Base-by-base conservation (phyloP, 2,113 vertebrate genomes). In the Orcinus orca region DNA sequence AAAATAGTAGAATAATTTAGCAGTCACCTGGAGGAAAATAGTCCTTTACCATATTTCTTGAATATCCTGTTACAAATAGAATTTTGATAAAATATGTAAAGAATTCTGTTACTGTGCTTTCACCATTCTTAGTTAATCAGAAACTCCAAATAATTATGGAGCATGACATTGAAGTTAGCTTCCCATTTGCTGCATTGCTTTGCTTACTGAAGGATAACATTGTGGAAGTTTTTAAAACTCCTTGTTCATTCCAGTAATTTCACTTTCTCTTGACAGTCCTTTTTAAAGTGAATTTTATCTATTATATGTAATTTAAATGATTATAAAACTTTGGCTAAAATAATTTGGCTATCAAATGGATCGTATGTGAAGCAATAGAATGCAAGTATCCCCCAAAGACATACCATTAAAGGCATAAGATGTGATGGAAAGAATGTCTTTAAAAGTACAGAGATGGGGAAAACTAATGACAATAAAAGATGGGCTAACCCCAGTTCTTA, bases 101-200 rank as follows among this genome's bases (percentile, higher is more conserved):
- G 21, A 8, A 82, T 25, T 41, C 1, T 87, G 26, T 79, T 85
- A 36, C 38, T 47, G 26, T 79, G n/a, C 86, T 96, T 80, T 81
- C 9, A 74, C 62, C 63, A 55, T 17, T 31, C 10, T 36, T 90
- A 50, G 11, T 71, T 84, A 87, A 86, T 93, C 13, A 41, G 65
- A 62, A 91, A 73, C 79, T 41, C 25, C 62, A 68, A 36, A 68
- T 80, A 29, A 50, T 93, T 96, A 85, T 95, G 76, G 55, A 95
- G 86, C 81, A 85, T 90, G 77, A 91, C 76, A 93, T 70, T 44
- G 77, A 92, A 80, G 31, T 76, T 86, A 83, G 38, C 60, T 88
- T 60, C n/a, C 36, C 90, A 38, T 21, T 70, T 44, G 50, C 44
- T 80, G 31, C 50, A 93, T 53, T 93, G 65, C 38, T 92, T 96